Base-by-base conservation (phyloP, 2,113 vertebrate species). In the Myiozetetes cayanensis region DNA sequence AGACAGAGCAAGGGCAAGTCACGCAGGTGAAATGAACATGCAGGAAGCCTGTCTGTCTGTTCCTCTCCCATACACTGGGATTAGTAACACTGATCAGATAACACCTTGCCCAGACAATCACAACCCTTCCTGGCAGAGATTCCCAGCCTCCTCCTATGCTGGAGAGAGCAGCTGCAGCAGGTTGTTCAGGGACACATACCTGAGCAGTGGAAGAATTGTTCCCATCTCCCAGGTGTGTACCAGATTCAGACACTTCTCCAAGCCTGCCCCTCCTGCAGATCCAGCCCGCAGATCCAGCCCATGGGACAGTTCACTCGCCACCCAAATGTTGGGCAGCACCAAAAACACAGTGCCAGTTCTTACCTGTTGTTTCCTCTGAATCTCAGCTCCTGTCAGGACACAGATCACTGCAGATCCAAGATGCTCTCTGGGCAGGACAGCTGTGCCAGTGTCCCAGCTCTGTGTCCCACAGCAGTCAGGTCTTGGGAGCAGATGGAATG, bases 381-480 rank as follows among this genome's bases (percentile, higher is more conserved):
- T 33, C 62, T 61, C 6, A 0, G n/a, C 55, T 80, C 4, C 0
- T 6, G 22, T 17, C 76, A 66, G 65, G 56, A 37, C 66, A 23
- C 0, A 0, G 65, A 44, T 44, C 37, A 1, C 63, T 7, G 33
- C 65, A 20, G 81, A 66, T 50, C n/a, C 0, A 1, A 44, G 41
- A 35, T 2, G 3, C 25, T 50, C 31, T 35, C 24, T 3, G 41
- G 58, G 52, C 17, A 3, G 27, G 41, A 58, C 1, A 18, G 81
- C 74, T 49, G 53, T 47, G 70, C 56, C 4, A 5, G 24, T 41
- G 8, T 41, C 11, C 37, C 52, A 22, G 22, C 52, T 49, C 77
- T 11, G 0, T 0, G 0, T 8, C 37, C 37, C 24, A 4, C 16
- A 6, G 37, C 56, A 65, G 65, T 3, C 0, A 5, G 19, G n/a